These are phyloP conservation scores for Cyclophora punctaria DNA, from an alignment of 2,888 invertebrate genomes.

Conservation along the genomic window DNA sequence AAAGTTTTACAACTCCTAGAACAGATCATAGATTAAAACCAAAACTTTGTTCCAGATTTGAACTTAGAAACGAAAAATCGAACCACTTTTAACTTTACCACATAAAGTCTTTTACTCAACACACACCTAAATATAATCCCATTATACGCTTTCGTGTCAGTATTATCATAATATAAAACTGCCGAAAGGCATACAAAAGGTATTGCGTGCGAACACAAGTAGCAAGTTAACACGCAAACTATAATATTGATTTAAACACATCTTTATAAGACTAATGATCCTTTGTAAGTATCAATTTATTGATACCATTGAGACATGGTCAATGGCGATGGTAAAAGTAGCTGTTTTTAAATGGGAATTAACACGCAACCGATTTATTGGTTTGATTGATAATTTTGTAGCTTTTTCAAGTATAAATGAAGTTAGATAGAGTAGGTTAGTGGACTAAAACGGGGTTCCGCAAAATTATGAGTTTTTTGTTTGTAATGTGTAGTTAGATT, in stretches of 20 bases:
- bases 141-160: not conserved
- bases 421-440: too few species aligned
- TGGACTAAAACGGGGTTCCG: too few species aligned
- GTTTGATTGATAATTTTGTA: conserved; percentile 1
- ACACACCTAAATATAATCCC: too few species aligned
- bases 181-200: conserved; percentile 8
- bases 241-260: conserved; percentile 52
- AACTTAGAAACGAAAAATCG: too few species aligned
- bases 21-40: too few species aligned
- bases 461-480: too few species aligned
- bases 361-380: conserved; percentile 41
- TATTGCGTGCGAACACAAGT: conserved; percentile 59
- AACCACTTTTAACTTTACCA: too few species aligned
- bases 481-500: too few species aligned
- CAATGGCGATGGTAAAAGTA: conserved; percentile 39
- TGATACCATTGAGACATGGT: conserved; percentile 61
- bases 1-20: too few species aligned
- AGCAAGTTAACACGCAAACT: conserved; percentile 29
- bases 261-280: conserved; percentile 62
- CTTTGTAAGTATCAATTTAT: conserved; percentile 68
- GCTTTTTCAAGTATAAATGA: too few species aligned
- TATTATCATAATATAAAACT: conserved; percentile 13
- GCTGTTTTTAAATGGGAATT: conserved; percentile 49
- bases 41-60: too few species aligned
- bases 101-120: too few species aligned